Evolutionary conservation across 2,888 invertebrate genomes (phyloP).

Genomic region (Dasypolia templi): DNA sequence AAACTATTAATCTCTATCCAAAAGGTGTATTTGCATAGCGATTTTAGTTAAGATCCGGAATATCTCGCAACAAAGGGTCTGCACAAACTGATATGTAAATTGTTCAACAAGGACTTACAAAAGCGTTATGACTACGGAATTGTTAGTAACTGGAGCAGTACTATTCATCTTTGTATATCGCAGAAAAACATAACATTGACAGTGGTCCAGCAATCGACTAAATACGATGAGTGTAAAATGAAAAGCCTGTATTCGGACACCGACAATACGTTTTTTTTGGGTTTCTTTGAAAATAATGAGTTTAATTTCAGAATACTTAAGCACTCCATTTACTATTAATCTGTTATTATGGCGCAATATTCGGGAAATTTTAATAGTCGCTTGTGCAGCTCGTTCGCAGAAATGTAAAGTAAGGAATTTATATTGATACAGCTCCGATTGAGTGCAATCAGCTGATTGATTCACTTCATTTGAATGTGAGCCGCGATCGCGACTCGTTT

Average conservation of each 20-base stretch:
- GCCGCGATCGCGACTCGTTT: constrained; percentile 18
- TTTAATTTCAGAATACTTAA: background rate
- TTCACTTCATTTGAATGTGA: constrained; percentile 47
- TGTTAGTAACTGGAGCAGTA: constrained; percentile 11
- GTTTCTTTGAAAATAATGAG: background rate
- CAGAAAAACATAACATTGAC: background rate
- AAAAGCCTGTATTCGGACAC: background rate
- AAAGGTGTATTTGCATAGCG: constrained; percentile 67
- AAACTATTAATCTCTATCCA: constrained; percentile 68
- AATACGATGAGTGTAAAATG: background rate
- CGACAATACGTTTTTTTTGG: background rate
- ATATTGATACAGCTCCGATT: constrained; percentile 56
- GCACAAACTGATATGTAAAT: constrained; percentile 71
- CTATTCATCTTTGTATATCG: background rate
- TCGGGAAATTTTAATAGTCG: constrained; percentile 34
- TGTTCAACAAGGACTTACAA: constrained; percentile 63
- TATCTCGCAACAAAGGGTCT: constrained; percentile 62
- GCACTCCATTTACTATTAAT: constrained; percentile 23
- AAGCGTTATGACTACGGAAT: constrained; percentile 46
- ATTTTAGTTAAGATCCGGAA: constrained; percentile 58
- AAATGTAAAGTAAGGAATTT: constrained; percentile 58
- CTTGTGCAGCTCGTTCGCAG: constrained; percentile 43
- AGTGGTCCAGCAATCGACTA: background rate
- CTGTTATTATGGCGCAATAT: constrained; percentile 39
- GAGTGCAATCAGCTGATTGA: constrained; percentile 62